Conservation (phyloP, 1,140 invertebrate genomes). For the Tetramorium simillimum region DNA sequence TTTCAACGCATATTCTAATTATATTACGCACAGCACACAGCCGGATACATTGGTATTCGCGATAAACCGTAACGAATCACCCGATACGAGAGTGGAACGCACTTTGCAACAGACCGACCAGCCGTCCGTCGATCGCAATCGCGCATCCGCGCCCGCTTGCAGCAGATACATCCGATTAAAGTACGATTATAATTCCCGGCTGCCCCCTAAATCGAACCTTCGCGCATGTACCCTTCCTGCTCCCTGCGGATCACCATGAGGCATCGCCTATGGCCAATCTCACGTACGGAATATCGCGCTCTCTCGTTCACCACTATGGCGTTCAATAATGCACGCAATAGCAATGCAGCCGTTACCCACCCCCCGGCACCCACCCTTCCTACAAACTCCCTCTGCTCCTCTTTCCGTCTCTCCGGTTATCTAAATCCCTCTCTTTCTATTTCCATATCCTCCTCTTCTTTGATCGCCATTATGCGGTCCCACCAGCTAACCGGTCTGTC, state of each 20-base stretch:
- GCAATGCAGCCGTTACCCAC: neutral
- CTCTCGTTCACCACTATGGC: slow-evolving; percentile 16
- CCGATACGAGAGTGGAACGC: slow-evolving; percentile 20
- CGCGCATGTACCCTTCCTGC: slow-evolving; percentile 59
- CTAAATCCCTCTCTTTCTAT: slow-evolving; percentile 43
- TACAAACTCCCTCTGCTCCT: too few relatives aligned
- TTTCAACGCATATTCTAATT: slow-evolving; percentile 53
- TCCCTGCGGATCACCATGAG: slow-evolving; percentile 40
- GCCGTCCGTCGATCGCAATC: slow-evolving; percentile 57
- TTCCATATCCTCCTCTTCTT: slow-evolving; percentile 1
- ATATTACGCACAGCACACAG: slow-evolving; percentile 7
- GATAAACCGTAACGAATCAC: slow-evolving; percentile 52
- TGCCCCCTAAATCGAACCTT: slow-evolving; percentile 72
- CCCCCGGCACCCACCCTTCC: slow-evolving; percentile 40
- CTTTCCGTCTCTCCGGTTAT: neutral
- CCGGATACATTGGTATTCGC: slow-evolving; percentile 14
- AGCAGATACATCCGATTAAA: slow-evolving; percentile 65
- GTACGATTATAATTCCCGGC: slow-evolving; percentile 74
- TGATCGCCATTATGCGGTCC: slow-evolving; percentile 25
- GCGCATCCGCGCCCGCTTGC: slow-evolving; percentile 57
- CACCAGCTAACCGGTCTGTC: slow-evolving; percentile 35
- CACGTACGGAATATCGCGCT: slow-evolving; percentile 22
- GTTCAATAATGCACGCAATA: slow-evolving; percentile 44
- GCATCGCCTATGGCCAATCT: slow-evolving; percentile 53
- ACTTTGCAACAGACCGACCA: neutral